These are phyloP conservation scores for Zoanthus solanderi DNA, from an alignment of 92 coral and sea anemone species.

Conservation along the genomic window DNA sequence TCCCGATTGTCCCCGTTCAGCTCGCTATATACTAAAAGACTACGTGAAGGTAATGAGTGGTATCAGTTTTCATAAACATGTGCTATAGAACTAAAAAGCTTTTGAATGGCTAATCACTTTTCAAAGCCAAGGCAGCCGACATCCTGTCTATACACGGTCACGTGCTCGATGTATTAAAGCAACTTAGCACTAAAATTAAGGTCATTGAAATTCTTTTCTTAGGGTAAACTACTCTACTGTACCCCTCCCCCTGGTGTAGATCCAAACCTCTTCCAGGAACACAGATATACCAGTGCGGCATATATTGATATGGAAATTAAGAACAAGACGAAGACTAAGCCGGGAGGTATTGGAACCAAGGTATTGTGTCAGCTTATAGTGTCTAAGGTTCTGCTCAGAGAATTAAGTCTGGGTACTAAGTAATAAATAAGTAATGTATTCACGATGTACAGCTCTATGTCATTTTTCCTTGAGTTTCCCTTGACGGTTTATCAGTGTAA, in stretches of 20 bases:
- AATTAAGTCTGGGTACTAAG: neutral
- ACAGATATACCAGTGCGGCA: constrained; percentile 66
- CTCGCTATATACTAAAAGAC: constrained; percentile 92
- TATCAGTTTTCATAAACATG: neutral
- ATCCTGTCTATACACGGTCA: too few relatives aligned
- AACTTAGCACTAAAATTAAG: neutral
- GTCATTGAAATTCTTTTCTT: neutral
- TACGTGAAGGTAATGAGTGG: constrained; percentile 76
- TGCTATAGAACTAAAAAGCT: neutral
- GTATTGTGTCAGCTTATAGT: constrained; percentile 2
- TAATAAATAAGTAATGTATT: neutral
- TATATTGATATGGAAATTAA: constrained; percentile 60
- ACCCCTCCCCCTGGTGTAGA: constrained; percentile 84
- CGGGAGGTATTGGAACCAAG: constrained; percentile 32
- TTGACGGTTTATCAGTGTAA: too few relatives aligned
- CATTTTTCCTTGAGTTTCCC: too few relatives aligned
- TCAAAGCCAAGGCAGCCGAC: too few relatives aligned
- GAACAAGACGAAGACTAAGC: constrained; percentile 41
- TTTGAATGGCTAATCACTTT: too few relatives aligned
- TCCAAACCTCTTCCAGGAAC: constrained; percentile 71
- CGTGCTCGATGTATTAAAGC: too few relatives aligned
- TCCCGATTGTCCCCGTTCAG: constrained; percentile 89
- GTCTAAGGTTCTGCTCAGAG: neutral
- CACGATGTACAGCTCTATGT: neutral
- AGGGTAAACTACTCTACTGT: constrained; percentile 93